Conservation (phyloP, 2,797 vertebrate species). For the Acrossocheilus wenchowensis region DNA sequence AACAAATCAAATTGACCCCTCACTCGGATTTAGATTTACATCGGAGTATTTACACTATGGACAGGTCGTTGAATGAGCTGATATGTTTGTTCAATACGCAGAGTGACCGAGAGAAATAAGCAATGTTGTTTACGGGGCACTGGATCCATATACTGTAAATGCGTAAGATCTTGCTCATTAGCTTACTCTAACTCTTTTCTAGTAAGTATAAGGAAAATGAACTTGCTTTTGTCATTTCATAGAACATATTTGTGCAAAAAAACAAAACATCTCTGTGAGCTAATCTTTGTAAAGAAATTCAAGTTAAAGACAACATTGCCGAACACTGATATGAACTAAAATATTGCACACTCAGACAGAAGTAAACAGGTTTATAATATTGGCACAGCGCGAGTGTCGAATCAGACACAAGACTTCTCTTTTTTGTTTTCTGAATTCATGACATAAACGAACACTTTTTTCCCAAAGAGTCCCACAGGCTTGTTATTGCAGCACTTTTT, state of each 20-base stretch:
- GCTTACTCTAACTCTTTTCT: conserved; percentile 29
- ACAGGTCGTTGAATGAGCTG: conserved; percentile 54
- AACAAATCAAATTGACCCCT: conserved; percentile 49
- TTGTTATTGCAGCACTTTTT: conserved; percentile 79
- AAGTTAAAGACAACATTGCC: conserved; percentile 72
- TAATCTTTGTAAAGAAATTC: conserved; percentile 65
- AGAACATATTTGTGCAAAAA: conserved; percentile 56
- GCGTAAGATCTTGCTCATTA: conserved; percentile 16
- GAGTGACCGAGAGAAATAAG: conserved; percentile 19
- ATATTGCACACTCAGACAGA: conserved; percentile 80
- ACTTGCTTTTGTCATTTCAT: conserved; percentile 28
- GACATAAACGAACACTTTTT: conserved; percentile 56
- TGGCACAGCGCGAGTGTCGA: conserved; percentile 75
- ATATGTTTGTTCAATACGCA: conserved; percentile 47
- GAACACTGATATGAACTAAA: conserved; percentile 71
- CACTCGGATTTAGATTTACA: conserved; percentile 50
- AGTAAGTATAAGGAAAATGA: conserved; percentile 35
- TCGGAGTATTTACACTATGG: conserved; percentile 60
- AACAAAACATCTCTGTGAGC: conserved; percentile 44
- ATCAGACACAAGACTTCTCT: conserved; percentile 51
- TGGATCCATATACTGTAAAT: conserved; percentile 28
- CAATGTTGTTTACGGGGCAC: conserved; percentile 65
- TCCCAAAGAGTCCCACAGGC: conserved; percentile 66
- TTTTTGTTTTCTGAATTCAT: conserved; percentile 45
- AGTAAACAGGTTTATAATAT: conserved; percentile 74